Evolutionary conservation across 2,888 invertebrate species (phyloP).

Genomic region (Gortyna flavago): DNA sequence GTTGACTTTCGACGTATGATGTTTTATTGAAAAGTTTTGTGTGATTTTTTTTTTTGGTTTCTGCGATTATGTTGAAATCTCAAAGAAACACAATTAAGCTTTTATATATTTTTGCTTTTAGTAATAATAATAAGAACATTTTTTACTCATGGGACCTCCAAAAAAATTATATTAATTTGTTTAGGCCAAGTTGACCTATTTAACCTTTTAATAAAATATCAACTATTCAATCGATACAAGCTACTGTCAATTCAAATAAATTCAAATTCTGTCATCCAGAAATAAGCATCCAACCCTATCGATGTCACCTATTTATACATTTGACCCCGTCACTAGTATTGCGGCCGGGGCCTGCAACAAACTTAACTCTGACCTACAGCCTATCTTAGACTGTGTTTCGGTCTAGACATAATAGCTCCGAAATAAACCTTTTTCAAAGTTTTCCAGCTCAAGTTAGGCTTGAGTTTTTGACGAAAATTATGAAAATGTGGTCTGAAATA

Average conservation of each 20-base stretch:
- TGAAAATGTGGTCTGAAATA: constrained; percentile 7
- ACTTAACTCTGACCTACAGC: constrained; percentile 50
- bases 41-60: background rate
- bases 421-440: constrained; percentile 15
- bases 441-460: background rate
- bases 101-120: background rate
- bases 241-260: background rate
- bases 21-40: constrained; percentile 43
- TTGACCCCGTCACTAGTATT: constrained; percentile 50
- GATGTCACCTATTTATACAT: constrained; percentile 41
- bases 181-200: background rate
- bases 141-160: background rate
- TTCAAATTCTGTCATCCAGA: constrained; percentile 23
- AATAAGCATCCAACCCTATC: constrained; percentile 37
- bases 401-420: constrained; percentile 19
- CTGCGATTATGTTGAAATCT: too few relatives aligned
- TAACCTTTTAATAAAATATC: background rate
- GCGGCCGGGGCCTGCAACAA: constrained; percentile 38
- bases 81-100: background rate
- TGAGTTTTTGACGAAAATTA: constrained; percentile 9
- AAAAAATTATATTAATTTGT: background rate
- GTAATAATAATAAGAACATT: background rate
- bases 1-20: constrained; percentile 32
- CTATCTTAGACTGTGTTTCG: constrained; percentile 36
- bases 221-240: background rate